These are phyloP conservation scores for Mareca strepera DNA, from an alignment of 2,797 vertebrate species.

Conservation along the genomic window DNA sequence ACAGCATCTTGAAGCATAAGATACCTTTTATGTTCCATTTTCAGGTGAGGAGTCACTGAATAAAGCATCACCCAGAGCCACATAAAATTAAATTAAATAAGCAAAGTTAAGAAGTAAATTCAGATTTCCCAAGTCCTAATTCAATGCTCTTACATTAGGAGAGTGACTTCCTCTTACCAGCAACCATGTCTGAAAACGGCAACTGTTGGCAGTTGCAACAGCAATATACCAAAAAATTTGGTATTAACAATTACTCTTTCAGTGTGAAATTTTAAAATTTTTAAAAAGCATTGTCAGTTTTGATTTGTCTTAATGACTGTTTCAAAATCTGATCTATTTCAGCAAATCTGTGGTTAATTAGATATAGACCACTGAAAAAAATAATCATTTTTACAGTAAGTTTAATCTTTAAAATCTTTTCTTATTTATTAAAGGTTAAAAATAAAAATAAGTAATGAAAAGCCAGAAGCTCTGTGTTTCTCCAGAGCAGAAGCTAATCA, in stretches of 20 bases:
- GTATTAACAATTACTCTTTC: not conserved
- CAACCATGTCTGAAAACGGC: not conserved
- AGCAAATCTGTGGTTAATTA: not conserved
- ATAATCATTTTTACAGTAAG: not conserved
- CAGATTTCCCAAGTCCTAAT: not conserved
- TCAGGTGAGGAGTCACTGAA: not conserved
- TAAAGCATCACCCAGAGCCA: not conserved
- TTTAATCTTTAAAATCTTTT: not conserved
- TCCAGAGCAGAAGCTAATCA: not conserved
- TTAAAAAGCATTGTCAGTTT: not conserved
- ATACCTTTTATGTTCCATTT: not conserved
- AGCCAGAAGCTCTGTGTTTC: not conserved
- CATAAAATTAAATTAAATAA: not conserved
- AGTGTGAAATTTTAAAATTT: not conserved
- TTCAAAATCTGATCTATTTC: not conserved
- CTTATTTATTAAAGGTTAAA: not conserved
- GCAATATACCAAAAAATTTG: not conserved
- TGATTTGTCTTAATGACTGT: not conserved
- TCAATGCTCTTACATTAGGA: not conserved
- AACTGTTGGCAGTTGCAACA: not conserved
- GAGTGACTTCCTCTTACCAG: not conserved
- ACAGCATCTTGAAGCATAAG: not conserved
- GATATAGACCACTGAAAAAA: not conserved
- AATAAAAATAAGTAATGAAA: not conserved
- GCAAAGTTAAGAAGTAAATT: not conserved